These are phyloP conservation scores for Anguilla obscura DNA, from an alignment of 2,797 vertebrate species.

Conservation along the genomic window DNA sequence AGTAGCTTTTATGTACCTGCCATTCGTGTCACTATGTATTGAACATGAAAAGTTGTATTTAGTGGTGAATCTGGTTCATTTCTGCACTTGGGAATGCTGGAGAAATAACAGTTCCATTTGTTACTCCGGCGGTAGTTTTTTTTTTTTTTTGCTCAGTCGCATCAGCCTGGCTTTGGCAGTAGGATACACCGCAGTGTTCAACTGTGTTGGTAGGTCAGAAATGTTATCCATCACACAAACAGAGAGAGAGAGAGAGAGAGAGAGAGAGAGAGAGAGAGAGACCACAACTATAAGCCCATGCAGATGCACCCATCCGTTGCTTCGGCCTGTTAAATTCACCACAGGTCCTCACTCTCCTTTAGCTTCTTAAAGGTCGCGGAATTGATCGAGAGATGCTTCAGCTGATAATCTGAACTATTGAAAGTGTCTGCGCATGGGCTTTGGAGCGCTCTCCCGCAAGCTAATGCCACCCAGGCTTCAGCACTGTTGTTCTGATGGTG, in stretches of 20 bases:
- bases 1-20: not conserved
- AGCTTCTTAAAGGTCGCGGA: slow-evolving; percentile 76
- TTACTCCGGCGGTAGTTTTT: not conserved
- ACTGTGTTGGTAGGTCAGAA: slow-evolving; percentile 61
- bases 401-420: slow-evolving; percentile 61
- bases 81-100: not conserved
- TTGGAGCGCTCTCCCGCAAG: slow-evolving; percentile 44
- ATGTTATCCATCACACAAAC: slow-evolving; percentile 59
- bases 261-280: slow-evolving; percentile 25
- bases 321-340: slow-evolving; percentile 68
- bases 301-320: slow-evolving; percentile 59
- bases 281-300: slow-evolving; percentile 61
- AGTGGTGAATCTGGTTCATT: slow-evolving; percentile 3
- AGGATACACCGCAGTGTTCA: slow-evolving; percentile 56
- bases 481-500: not conserved
- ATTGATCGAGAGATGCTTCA: slow-evolving; percentile 70
- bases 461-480: slow-evolving; percentile 9
- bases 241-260: slow-evolving; percentile 29
- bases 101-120: slow-evolving; percentile 2
- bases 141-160: slow-evolving; percentile 23
- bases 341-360: slow-evolving; percentile 66
- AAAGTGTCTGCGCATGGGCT: slow-evolving; percentile 48
- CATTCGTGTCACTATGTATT: too few species aligned
- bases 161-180: slow-evolving; percentile 53
- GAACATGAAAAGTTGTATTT: slow-evolving; percentile 5